Base-by-base conservation (phyloP, 2,888 invertebrate species). In the Melipona beecheii region DNA sequence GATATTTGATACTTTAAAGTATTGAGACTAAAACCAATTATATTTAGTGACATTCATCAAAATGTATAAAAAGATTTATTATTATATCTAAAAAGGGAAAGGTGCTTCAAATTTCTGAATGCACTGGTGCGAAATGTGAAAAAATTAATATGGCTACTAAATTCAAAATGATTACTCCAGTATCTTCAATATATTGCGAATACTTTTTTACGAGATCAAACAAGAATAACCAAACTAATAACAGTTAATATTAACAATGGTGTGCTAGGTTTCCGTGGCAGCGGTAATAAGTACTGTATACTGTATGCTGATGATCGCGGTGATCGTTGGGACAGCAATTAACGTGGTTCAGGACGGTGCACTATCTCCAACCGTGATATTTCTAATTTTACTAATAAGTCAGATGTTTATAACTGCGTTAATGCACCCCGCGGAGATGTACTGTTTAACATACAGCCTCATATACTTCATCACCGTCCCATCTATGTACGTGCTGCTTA, bases 401-500 rank as follows among this genome's bases (percentile, higher is more conserved):
- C 94, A 95, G 86, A 94, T 95, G 87, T 85, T 94, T 31, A 81
- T 95, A 27, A 93, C 95, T 6, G 95, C 94, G 2, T 58, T 95
- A 11, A 79, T 95, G 27, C 96, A 96, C 90, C 96, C 96, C 0
- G 89, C 91, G 69, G 95, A 95, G 89, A 81, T 95, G 50, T 85
- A 89, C 79, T 95, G 95, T 75, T 91, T 96, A 21, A 86, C 95
- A 6, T 94, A 94, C 86, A 94, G 94, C 19, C 17, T 93, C 85
- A 94, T 96, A 6, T 96, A 96, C 93, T 96, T 96, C 93, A 93
- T 96, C 78, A 95, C 96, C 77, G 95, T 96, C 75, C 96, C 96
- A 0, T 95, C 96, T 78, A 96, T 96, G 95, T 96, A 96, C 90
- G 94, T 96, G 84, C 92, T 96, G 85, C 94, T 96, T 77, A 95